These are phyloP conservation scores for Cerceris rybyensis DNA, from an alignment of 2,888 invertebrate genomes.

Conservation along the genomic window DNA sequence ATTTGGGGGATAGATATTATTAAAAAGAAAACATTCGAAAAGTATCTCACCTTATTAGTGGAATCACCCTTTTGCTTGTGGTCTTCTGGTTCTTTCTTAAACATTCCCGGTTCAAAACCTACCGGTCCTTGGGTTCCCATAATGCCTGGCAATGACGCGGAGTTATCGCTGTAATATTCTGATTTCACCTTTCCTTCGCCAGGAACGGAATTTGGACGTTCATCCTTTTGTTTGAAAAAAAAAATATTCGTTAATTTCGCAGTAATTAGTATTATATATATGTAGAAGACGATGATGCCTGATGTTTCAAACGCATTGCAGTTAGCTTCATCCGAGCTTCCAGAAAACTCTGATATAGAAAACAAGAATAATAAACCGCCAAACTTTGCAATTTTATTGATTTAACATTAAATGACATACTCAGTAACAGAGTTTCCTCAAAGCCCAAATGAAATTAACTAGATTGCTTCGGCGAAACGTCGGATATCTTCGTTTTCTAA, in stretches of 20 bases:
- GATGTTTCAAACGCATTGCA: too few relatives aligned
- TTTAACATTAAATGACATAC: too few relatives aligned
- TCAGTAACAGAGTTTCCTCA: too few relatives aligned
- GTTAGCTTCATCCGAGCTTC: too few relatives aligned
- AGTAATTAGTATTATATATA: too few relatives aligned
- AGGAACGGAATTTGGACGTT: conserved; percentile 63
- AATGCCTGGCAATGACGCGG: conserved; percentile 89
- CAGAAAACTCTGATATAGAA: too few relatives aligned
- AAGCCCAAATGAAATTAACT: too few relatives aligned
- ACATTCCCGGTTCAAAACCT: conserved; percentile 94
- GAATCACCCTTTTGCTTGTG: conserved; percentile 84
- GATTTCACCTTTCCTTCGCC: conserved; percentile 84
- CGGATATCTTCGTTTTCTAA: too few relatives aligned
- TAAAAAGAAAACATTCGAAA: not conserved
- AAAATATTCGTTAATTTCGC: conserved; percentile 11
- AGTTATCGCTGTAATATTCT: conserved; percentile 90
- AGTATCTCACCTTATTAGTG: conserved; percentile 82
- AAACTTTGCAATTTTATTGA: too few relatives aligned
- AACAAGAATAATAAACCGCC: too few relatives aligned
- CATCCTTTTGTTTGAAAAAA: conserved; percentile 64
- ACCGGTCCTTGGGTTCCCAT: conserved; percentile 88
- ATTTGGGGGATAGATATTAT: not conserved
- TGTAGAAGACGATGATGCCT: too few relatives aligned
- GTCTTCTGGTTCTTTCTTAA: conserved; percentile 84
- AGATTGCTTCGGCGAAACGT: too few relatives aligned